Conservation (phyloP, 2,888 invertebrate genomes). For the Corbicula japonica region DNA sequence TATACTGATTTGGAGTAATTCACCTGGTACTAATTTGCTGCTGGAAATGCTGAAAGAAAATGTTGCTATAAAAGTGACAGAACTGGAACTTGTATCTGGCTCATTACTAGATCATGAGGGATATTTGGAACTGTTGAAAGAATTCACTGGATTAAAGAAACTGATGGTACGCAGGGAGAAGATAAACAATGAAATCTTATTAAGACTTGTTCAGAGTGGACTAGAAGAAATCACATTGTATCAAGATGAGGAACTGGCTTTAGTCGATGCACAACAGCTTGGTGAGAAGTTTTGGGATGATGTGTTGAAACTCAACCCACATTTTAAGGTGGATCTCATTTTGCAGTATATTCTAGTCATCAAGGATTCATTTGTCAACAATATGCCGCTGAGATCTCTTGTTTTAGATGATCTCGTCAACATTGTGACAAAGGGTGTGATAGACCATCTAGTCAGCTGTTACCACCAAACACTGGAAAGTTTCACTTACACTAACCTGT, state of each 20-base stretch:
- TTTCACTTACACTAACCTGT: slow-evolving; percentile 74
- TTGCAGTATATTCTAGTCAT: slow-evolving; percentile 71
- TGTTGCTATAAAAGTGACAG: slow-evolving; percentile 61
- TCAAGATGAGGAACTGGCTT: slow-evolving; percentile 73
- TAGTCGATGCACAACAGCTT: slow-evolving; percentile 63
- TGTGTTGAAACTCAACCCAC: slow-evolving; percentile 64
- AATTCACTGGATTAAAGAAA: slow-evolving; percentile 62
- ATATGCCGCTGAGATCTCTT: slow-evolving; percentile 70
- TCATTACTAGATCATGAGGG: slow-evolving; percentile 71
- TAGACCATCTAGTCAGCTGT: slow-evolving; percentile 67
- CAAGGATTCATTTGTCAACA: slow-evolving; percentile 69
- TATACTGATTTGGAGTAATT: slow-evolving; percentile 65
- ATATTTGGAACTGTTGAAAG: slow-evolving; percentile 58
- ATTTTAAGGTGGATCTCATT: slow-evolving; percentile 69
- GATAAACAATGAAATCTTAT: slow-evolving; percentile 68
- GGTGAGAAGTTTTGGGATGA: slow-evolving; percentile 66
- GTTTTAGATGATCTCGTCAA: slow-evolving; percentile 74
- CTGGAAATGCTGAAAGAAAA: slow-evolving; percentile 41
- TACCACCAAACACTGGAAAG: slow-evolving; percentile 65
- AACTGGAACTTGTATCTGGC: slow-evolving; percentile 65
- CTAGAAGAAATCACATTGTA: slow-evolving; percentile 68
- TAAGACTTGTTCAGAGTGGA: slow-evolving; percentile 56
- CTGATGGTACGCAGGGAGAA: slow-evolving; percentile 70
- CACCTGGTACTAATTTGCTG: slow-evolving; percentile 59
- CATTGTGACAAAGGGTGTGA: slow-evolving; percentile 73